Percentiles rank a stretch among this genome's conserved stretches.
These are phyloP conservation scores for Scaptomyza hsui DNA, from an alignment of 1,140 invertebrate species.

Conservation along the genomic window DNA sequence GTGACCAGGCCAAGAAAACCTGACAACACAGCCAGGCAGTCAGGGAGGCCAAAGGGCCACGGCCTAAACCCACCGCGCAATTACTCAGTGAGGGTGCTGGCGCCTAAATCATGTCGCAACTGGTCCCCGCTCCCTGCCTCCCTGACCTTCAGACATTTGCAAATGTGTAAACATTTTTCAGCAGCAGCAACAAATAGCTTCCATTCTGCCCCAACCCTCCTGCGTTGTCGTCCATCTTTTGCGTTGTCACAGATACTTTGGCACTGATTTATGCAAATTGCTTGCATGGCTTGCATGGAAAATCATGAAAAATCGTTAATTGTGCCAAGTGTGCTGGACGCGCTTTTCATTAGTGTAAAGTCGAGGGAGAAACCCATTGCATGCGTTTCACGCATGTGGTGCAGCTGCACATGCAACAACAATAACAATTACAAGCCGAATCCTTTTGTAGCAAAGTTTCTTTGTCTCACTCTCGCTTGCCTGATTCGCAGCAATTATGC, in stretches of 20 bases:
- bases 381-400: constrained; percentile 33
- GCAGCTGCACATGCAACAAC: constrained; percentile 23
- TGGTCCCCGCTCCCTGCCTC: constrained; percentile 5
- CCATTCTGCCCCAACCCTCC: too few species aligned
- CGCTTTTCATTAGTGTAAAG: constrained; percentile 63
- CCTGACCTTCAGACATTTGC: constrained; percentile 78
- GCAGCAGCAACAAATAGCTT: constrained; percentile 18
- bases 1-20: constrained; percentile 33
- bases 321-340: constrained; percentile 75
- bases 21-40: not conserved
- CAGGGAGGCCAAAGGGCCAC: not conserved
- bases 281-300: constrained; percentile 40
- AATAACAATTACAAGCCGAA: constrained; percentile 8
- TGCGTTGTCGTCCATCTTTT: constrained; percentile 14
- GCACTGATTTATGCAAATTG: constrained; percentile 81
- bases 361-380: constrained; percentile 7
- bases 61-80: constrained; percentile 51
- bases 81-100: constrained; percentile 64
- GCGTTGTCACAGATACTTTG: constrained; percentile 79
- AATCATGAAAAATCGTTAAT: constrained; percentile 82
- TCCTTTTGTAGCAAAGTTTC: constrained; percentile 7
- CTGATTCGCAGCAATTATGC: constrained; percentile 62
- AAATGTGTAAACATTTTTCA: constrained; percentile 82
- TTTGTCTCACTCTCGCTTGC: not conserved
- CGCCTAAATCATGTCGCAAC: constrained; percentile 75